Conservation (phyloP, 92 coral and sea anemone genomes). For the Palythoa grandis region DNA sequence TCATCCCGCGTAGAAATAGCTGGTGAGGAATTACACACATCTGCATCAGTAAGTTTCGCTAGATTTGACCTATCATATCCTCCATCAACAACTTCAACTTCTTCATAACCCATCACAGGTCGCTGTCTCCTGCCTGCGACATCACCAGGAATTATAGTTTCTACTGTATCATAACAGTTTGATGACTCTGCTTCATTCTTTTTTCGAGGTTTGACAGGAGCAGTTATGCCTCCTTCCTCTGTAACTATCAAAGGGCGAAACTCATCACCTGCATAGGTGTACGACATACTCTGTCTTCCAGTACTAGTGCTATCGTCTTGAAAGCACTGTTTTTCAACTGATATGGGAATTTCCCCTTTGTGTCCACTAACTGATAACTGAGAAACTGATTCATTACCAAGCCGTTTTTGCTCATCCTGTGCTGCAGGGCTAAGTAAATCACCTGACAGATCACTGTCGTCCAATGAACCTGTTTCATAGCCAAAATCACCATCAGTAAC, state of each 20-base stretch:
- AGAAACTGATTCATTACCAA: constrained; percentile 37
- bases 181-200: constrained; percentile 5
- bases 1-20: background rate
- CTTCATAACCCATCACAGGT: constrained; percentile 39
- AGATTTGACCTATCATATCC: constrained; percentile 82
- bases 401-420: constrained; percentile 69
- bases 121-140: constrained; percentile 14
- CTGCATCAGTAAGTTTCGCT: constrained; percentile 21
- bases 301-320: background rate
- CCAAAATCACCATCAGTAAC: constrained; percentile 83
- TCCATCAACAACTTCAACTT: constrained; percentile 64
- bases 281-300: constrained; percentile 29
- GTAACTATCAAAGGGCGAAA: constrained; percentile 71
- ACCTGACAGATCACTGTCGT: constrained; percentile 82
- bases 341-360: background rate
- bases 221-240: constrained; percentile 71
- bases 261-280: constrained; percentile 85
- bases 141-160: constrained; percentile 6
- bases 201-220: constrained; percentile 49
- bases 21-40: background rate
- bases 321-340: background rate
- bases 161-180: constrained; percentile 31
- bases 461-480: constrained; percentile 85
- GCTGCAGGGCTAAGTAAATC: constrained; percentile 82
- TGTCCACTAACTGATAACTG: background rate